phyloP scores from a whole-genome alignment of 2,888 invertebrate genomes.

The Luperina testacea region DNA sequence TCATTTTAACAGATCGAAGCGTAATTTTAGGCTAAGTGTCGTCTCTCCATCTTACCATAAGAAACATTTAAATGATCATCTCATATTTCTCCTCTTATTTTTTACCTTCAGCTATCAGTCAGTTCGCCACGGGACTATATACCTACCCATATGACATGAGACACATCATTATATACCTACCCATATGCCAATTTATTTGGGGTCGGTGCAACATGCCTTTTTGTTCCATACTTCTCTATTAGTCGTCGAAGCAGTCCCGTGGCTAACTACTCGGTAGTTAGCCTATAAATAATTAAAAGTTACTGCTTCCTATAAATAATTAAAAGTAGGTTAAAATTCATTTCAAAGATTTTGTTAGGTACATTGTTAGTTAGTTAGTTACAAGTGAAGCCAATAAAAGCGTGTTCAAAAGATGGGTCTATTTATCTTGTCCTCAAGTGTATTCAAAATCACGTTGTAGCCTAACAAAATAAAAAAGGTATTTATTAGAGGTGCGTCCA shows the following conservation, averaged over 20 bases:
- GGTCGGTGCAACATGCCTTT: no score
- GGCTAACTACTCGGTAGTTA: no score
- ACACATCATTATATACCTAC: not conserved
- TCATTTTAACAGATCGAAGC: not conserved
- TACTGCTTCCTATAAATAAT: no score
- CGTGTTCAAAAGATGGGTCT: not conserved
- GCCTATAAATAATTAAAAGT: no score
- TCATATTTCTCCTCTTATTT: not conserved
- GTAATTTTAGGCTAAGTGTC: not conserved
- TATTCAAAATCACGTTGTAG: slow-evolving; percentile 53
- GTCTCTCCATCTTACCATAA: not conserved
- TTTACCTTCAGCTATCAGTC: not conserved
- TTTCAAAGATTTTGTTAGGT: no score
- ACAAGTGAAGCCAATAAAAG: no score
- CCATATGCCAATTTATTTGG: no score
- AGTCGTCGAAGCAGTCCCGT: no score
- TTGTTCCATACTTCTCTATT: no score
- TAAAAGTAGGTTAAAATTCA: no score
- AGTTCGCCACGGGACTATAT: not conserved
- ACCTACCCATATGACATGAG: no score
- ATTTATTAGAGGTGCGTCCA: slow-evolving; percentile 37
- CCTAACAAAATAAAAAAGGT: slow-evolving; percentile 68
- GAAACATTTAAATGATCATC: not conserved
- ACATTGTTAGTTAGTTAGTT: no score
- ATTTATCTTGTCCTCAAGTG: slow-evolving; percentile 62